Base-by-base conservation (phyloP, 2,797 vertebrate genomes). In the Siniperca undulata region DNA sequence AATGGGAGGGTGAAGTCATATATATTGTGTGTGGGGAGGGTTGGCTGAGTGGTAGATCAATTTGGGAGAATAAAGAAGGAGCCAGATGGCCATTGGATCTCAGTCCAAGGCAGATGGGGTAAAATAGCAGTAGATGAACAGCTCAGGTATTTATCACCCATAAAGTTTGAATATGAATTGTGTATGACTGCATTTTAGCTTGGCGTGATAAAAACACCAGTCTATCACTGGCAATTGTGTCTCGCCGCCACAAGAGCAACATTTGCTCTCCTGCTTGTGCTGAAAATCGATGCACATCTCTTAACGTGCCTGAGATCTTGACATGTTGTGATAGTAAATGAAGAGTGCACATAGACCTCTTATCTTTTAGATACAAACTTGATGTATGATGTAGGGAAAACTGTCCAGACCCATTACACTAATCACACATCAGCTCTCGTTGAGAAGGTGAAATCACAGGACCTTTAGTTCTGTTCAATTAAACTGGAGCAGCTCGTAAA, bases 1-100 rank as follows among this genome's bases (percentile, higher is more conserved):
- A 89, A 88, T 74, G 78, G 77, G 80, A 88, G 84, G 83, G 74
- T 89, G 89, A 90, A 88, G 88, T 92, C 91, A 86, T 91, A 90
- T 90, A 90, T 89, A 83, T 70, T 89, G 74, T 76, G 86, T 83
- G 84, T 80, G 81, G 55, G 89, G 85, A 79, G 82, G 76, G 77
- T 70, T 52, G 70, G 81, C 83, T 82, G 80, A 89, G 89, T 87
- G 89, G 78, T 89, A 85, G 85, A 91, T 92, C 91, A 90, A 89
- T 93, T 90, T 92, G 70, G 78, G 77, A 40, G 81, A 87, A 89
- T 80, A 85, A 88, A 89, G 75, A 88, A 72, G 24, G 80, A 89
- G 76, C 88, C 88, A 92, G 89, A 89, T 93, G 92, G 89, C 64
- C 52, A 11, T 52, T 65, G 81, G 84, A 84, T 84, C 85, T 48